A percentile compares a stretch with the other conserved stretches of the same genome.
Evolutionary conservation across 2,888 invertebrate genomes (phyloP).

Genomic region (Palloptera scutellata): DNA sequence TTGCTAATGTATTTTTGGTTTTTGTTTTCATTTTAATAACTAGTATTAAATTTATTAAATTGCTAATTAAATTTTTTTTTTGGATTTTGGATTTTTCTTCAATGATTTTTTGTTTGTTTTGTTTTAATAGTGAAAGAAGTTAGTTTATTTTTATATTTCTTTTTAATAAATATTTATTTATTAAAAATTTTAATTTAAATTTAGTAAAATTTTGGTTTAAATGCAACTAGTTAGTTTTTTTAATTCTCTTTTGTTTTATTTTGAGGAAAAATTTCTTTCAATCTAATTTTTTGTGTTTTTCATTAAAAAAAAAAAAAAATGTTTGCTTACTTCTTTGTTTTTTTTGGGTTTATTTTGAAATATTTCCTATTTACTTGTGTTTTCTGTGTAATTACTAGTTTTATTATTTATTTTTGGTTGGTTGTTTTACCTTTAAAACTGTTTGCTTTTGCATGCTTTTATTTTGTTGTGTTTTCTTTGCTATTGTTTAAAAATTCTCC

Average conservation of each 20-base stretch:
- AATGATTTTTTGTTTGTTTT: constrained; percentile 26
- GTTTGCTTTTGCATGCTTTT: constrained; percentile 17
- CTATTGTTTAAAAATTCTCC: constrained; percentile 25
- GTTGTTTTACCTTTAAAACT: constrained; percentile 12
- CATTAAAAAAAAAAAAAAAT: constrained; percentile 20
- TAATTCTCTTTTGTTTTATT: constrained; percentile 8
- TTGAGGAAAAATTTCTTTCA: constrained; percentile 29
- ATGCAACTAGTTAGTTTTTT: constrained; percentile 52
- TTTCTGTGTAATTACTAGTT: constrained; percentile 9
- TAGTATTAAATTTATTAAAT: constrained; percentile 31
- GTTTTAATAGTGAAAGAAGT: constrained; percentile 36
- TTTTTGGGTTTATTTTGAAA: constrained; percentile 18
- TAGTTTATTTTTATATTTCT: constrained; percentile 23
- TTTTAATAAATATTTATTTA: constrained; percentile 30
- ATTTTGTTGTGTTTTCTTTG: constrained; percentile 4
- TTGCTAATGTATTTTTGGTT: constrained; percentile 40
- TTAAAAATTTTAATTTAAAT: constrained; percentile 35
- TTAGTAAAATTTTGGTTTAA: constrained; percentile 51
- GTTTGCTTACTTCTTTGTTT: neutral
- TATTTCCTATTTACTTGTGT: constrained; percentile 19
- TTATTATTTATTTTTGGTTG: constrained; percentile 17
- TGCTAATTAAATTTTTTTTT: constrained; percentile 33
- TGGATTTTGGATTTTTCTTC: constrained; percentile 15
- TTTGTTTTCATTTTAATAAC: constrained; percentile 39
- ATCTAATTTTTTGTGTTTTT: constrained; percentile 18